These are phyloP conservation scores for Macquaria australasica DNA, from an alignment of 2,113 vertebrate genomes.

Conservation along the genomic window DNA sequence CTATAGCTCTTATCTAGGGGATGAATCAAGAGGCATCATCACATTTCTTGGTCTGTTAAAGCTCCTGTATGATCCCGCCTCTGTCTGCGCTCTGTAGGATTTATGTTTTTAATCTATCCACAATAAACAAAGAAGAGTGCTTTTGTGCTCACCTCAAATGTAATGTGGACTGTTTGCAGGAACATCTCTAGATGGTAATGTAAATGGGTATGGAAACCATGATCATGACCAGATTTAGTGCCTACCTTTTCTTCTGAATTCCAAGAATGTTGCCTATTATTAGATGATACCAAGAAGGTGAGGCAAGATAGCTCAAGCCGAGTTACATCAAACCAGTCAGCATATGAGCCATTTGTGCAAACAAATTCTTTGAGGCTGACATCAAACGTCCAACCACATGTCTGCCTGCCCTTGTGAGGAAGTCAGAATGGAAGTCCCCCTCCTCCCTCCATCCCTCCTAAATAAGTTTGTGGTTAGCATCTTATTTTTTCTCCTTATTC, in stretches of 20 bases:
- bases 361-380: conserved; percentile 72
- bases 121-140: conserved; percentile 45
- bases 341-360: conserved; percentile 63
- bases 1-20: conserved; percentile 61
- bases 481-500: conserved; percentile 53
- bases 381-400: conserved; percentile 76
- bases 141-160: conserved; percentile 40
- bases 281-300: conserved; percentile 30
- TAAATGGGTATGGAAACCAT: conserved; percentile 21
- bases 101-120: conserved; percentile 59
- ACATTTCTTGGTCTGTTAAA: conserved; percentile 61
- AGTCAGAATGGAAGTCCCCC: conserved; percentile 73
- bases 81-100: conserved; percentile 26
- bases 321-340: conserved; percentile 55
- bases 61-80: conserved; percentile 27
- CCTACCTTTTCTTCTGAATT: conserved; percentile 6
- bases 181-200: conserved; percentile 15
- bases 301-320: conserved; percentile 44
- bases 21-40: conserved; percentile 72
- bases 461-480: conserved; percentile 75
- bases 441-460: conserved; percentile 35
- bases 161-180: conserved; percentile 39
- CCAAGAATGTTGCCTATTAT: conserved; percentile 11
- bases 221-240: conserved; percentile 13
- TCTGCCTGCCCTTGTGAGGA: conserved; percentile 64